Base-by-base conservation (phyloP, 2,888 invertebrate species). In the Phrixothrix hirtus region DNA sequence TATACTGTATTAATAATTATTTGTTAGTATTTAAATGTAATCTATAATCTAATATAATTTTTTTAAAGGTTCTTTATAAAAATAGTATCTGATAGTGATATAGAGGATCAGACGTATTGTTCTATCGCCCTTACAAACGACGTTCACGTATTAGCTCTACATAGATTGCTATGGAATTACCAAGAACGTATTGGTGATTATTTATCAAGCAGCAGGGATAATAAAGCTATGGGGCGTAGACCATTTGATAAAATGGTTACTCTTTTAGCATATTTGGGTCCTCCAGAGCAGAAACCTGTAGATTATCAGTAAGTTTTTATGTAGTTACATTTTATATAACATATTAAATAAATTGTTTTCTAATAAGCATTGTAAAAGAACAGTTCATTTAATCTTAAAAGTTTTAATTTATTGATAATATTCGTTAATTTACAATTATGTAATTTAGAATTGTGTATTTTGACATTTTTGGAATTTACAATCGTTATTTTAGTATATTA, bases 181-280 rank as follows among this genome's bases (percentile, higher is more conserved):
- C 95, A 90, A 73, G 95, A 94, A 75, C 83, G 89, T 68, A 94
- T 95, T 56, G 93, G 94, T 0, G 93, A 94, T 72, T 94, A 93
- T 72, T 77, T 94, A 36, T 92, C 92, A 0, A 92, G 92, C 63
- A 92, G 92, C 66, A 78, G 96, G 31, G 97, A 97, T 76, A 95
- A 96, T 70, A 97, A 97, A 78, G 96, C 95, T 0, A 95, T 96
- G 0, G 97, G 97, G 0, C 79, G 97, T 49, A 78, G 97, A 56
- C 97, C 97, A 0, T 97, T 97, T 73, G 97, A 97, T 75, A 97
- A 97, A 83, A 95, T 98, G 96, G 96, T 95, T 10, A 98, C 97
- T 1, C 76, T 98, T 2, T 78, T 98, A 44, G 97, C 98, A 0
- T 97, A 98, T 74, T 79, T 98, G 43, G 97, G 97, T 11, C 97